phyloP scores from a whole-genome alignment of 2,797 vertebrate species.

The Protosalanx chinensis region DNA sequence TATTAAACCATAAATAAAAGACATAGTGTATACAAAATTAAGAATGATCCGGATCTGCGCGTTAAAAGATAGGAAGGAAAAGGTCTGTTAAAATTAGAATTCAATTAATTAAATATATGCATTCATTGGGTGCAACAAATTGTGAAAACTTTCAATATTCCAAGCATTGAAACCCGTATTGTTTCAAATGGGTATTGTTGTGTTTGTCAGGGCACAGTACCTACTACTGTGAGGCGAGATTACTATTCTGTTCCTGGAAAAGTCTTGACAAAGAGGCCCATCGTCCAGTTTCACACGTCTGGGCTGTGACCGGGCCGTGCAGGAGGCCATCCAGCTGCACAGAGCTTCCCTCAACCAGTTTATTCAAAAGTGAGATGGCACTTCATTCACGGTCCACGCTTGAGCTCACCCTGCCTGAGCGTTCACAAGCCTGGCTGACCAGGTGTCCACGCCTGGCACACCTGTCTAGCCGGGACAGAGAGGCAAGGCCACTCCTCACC shows the following conservation, averaged over 20 bases:
- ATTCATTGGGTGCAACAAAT: too few relatives aligned
- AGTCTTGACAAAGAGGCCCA: neutral
- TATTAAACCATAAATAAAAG: too few relatives aligned
- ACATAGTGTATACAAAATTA: too few relatives aligned
- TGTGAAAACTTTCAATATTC: too few relatives aligned
- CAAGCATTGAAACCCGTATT: neutral
- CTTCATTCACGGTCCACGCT: constrained; percentile 31
- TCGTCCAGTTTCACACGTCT: neutral
- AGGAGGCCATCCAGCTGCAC: neutral
- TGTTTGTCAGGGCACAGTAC: neutral
- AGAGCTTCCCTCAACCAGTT: neutral
- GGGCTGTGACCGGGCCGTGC: constrained; percentile 1
- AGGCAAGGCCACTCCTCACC: constrained; percentile 16
- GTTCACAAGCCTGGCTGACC: constrained; percentile 33
- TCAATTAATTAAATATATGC: too few relatives aligned
- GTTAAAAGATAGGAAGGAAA: too few relatives aligned
- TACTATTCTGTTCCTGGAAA: neutral
- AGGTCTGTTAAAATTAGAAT: too few relatives aligned
- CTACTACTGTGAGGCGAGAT: neutral
- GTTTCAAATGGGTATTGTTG: neutral
- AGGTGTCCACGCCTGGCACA: constrained; percentile 60
- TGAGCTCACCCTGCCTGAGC: constrained; percentile 53
- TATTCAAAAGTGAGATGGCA: constrained; percentile 16
- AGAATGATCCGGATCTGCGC: too few relatives aligned
- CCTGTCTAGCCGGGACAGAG: constrained; percentile 53